Conservation (phyloP, 2,888 invertebrate genomes). For the Drosophila meridionalis region DNA sequence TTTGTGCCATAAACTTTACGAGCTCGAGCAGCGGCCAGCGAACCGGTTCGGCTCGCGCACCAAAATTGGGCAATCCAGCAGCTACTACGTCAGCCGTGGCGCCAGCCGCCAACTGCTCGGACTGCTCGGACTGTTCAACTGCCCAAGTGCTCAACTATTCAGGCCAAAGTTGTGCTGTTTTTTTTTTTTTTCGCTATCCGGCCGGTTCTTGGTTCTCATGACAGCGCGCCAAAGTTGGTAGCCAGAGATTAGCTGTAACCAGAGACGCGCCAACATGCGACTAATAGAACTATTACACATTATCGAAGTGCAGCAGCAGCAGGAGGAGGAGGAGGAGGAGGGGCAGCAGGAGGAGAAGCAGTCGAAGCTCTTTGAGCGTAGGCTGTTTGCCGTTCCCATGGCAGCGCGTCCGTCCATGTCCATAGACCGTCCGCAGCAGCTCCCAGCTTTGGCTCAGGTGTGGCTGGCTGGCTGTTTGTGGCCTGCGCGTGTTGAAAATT, state of each 20-base stretch:
- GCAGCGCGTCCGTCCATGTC: constrained; percentile 23
- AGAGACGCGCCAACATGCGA: constrained; percentile 77
- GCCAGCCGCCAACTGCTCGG: constrained; percentile 50
- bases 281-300: constrained; percentile 80
- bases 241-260: constrained; percentile 77
- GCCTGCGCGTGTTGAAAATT: constrained; percentile 65
- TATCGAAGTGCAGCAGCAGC: constrained; percentile 56
- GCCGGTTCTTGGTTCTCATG: constrained; percentile 64
- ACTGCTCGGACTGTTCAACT: constrained; percentile 22
- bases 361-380: constrained; percentile 42
- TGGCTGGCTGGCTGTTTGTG: constrained; percentile 47
- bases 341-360: not conserved
- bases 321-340: not conserved
- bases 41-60: constrained; percentile 67
- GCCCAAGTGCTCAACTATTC: constrained; percentile 51
- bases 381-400: constrained; percentile 59
- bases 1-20: constrained; percentile 56
- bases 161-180: constrained; percentile 47
- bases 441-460: constrained; percentile 49
- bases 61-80: constrained; percentile 69
- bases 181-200: constrained; percentile 21
- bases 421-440: constrained; percentile 24
- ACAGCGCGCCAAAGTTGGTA: constrained; percentile 73
- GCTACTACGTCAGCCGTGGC: constrained; percentile 45
- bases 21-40: constrained; percentile 29